Evolutionary conservation across 2,113 vertebrate species (phyloP).

Genomic region (pig (Sus scrofa)): T2T-Sscrofa CM000816.6:107371001-107371500

Average conservation of each 20-base stretch:
- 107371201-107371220: background rate
- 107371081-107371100: background rate
- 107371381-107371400: background rate
- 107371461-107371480: background rate
- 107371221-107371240: background rate
- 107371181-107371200: background rate
- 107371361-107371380: constrained; percentile 8
- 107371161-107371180: background rate
- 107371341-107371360: background rate
- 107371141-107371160: background rate
- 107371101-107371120: background rate
- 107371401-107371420: background rate
- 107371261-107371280: background rate
- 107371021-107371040: background rate
- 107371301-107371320: constrained; percentile 22
- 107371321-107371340: background rate
- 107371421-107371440: constrained; percentile 21
- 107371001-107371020: background rate
- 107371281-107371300: background rate
- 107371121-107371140: background rate
- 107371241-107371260: background rate
- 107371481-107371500: background rate
- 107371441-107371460: background rate
- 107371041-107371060: background rate
- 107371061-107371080: background rate